Evolutionary conservation across 2,888 invertebrate species (phyloP).

Genomic region (Gordius sp.): DNA sequence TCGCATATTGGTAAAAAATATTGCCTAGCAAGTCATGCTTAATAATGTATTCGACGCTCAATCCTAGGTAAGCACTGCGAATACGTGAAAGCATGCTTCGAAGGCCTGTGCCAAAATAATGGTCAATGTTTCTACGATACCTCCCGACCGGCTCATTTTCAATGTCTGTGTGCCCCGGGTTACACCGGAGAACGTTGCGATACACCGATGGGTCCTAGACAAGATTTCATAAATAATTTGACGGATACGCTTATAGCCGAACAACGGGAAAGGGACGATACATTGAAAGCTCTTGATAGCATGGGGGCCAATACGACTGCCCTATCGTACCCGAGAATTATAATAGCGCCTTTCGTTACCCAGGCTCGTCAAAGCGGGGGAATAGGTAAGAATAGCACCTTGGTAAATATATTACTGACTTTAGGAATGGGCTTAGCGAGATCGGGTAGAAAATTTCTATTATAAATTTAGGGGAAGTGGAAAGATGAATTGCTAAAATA

Average conservation of each 20-base stretch:
- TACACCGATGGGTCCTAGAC: neutral
- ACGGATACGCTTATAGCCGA: neutral
- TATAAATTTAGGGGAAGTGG: too few relatives aligned
- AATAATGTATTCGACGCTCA: too few relatives aligned
- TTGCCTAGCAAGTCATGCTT: too few relatives aligned
- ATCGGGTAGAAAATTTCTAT: too few relatives aligned
- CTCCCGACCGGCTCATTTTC: neutral
- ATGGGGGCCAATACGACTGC: neutral
- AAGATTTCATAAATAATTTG: neutral
- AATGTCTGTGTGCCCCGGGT: neutral
- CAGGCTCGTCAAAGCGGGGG: neutral
- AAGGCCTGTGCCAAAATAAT: neutral
- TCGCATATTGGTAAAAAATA: too few relatives aligned
- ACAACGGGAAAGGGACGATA: neutral
- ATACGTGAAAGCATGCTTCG: constrained; percentile 9
- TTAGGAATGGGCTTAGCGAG: too few relatives aligned
- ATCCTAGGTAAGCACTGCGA: constrained; percentile 7
- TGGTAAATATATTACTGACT: too few relatives aligned
- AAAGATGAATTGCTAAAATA: too few relatives aligned
- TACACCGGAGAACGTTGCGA: neutral
- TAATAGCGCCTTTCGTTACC: constrained; percentile 6
- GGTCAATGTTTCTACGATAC: constrained; percentile 13
- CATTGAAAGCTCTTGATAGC: neutral
- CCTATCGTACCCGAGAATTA: neutral
- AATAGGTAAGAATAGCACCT: too few relatives aligned